Base-by-base conservation (phyloP, 2,888 invertebrate species). In the Ectobius pallidus region DNA sequence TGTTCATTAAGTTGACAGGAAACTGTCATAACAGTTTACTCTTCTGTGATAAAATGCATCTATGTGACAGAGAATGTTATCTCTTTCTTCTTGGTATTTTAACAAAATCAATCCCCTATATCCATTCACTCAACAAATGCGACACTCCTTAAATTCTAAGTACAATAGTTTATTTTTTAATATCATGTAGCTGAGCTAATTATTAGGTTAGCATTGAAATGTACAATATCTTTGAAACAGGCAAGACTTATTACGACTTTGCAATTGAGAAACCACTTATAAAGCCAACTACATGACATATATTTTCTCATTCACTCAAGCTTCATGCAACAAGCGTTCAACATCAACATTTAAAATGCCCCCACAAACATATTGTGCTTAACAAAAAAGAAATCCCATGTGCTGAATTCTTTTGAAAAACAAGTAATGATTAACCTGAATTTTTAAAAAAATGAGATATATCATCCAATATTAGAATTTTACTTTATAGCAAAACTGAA, bases 271-370 rank as follows among this genome's bases (percentile, higher is more conserved):
- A 55, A 27, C 55, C 27, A 27, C 27, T 55, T 55, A 14, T 7
- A 20, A 55, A 55, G 55, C 27, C 11, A 55, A 7, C 14, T 27
- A 27, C 27, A 55, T n/a, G 11, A 46, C 46, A 46, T 27, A 27
- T 14, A 27, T 27, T 9, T 20, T 14, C 55, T 55, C 55, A 55
- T 3, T 14, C 46, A 46, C n/a, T 22, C 25, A 55, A 27, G 55
- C 9, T 27, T 11, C 22, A 7, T 55, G 25, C 55, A 55, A 34
- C 25, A 55, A 25, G 22, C 46, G 27, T 27, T 14, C 58, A 58
- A 25, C 58, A n/a, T 30, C 30, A 58, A 58, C 58, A 58, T 25
- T 30, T 58, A 30, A 58, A 58, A 32, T 30, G 58, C 16, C 58
- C n/a, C 32, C 58, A 58, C 30, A 55, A 55, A 25, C 18, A 11